Evolutionary conservation across 2,797 vertebrate species (phyloP), one percentile per base, ranked within the genome.

Genomic region (Lithobates sylvaticus): DNA sequence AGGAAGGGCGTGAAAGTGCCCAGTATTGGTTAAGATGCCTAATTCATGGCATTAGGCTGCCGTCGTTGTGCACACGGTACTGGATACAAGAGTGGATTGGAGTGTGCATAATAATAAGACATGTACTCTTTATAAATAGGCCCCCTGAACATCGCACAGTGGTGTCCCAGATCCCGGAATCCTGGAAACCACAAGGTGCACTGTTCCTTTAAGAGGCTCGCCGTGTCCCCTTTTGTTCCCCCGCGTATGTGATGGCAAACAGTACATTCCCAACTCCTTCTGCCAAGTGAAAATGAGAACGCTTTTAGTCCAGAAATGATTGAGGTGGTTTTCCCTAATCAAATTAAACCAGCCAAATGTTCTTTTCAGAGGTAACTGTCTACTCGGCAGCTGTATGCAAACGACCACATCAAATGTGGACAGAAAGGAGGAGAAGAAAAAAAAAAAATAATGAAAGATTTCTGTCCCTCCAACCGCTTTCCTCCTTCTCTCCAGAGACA

Each of bases 341-440:
- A 96, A 95, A 96, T 95, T 95, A 95, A 93, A 94, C 88, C 91
- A 88, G 94, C 94, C 94, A 95, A 96, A 94, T 95, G 93, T 94
- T 95, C 94, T 93, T 95, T 95, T 96, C 95, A 96, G 95, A 95
- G 94, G 94, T 96, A 96, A 95, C 94, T 94, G 94, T 94, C 94
- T 95, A 95, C 93, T 92, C 93, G 93, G 94, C 94, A 96, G 95
- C 95, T 96, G 94, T 96, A 95, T 95, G 94, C 94, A 96, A 96
- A 96, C 93, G 88, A 95, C 93, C 93, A 94, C 93, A 95, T 93
- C 94, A 95, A 94, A 94, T 93, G 94, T 92, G 90, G 69, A 81
- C 85, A 78, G 86, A 71, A 61, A 61, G 54, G 54, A 61, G 54
- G 54, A 61, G 54, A 61, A 61, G 54, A 61, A 92, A 90, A 78